Conservation (phyloP, 1,140 invertebrate genomes). For the Heliothis subflexa region DNA sequence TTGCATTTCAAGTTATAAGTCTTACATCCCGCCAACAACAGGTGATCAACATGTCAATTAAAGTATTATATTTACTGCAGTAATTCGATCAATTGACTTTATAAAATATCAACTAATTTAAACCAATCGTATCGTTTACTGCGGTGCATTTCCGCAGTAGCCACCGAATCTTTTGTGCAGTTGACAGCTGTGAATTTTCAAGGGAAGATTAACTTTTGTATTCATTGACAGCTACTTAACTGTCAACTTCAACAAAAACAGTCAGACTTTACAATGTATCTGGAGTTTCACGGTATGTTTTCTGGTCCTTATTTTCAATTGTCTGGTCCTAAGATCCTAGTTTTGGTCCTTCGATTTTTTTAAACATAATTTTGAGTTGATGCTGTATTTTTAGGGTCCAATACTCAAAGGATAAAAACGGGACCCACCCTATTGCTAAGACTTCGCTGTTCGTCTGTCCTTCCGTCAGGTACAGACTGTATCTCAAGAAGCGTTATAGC, state of each 20-base stretch:
- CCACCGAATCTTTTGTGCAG: too few species aligned
- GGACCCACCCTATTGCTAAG: too few species aligned
- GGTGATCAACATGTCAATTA: slow-evolving; percentile 18
- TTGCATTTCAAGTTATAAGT: slow-evolving; percentile 12
- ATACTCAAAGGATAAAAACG: too few species aligned
- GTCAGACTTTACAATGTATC: too few species aligned
- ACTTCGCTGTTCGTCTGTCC: too few species aligned
- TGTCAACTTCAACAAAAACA: neutral
- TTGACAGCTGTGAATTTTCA: neutral
- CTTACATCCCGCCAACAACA: neutral
- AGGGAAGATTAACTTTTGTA: neutral
- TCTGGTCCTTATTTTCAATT: too few species aligned
- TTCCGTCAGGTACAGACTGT: too few species aligned
- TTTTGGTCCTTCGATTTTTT: too few species aligned
- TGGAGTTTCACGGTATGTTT: too few species aligned
- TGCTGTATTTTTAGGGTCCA: too few species aligned
- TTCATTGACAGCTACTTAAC: neutral
- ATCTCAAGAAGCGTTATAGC: too few species aligned
- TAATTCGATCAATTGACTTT: neutral
- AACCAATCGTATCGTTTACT: neutral
- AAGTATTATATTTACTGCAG: neutral
- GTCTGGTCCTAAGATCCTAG: too few species aligned
- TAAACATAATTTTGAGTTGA: neutral
- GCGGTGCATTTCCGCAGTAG: neutral
- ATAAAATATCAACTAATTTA: neutral